Conservation (phyloP, 2,888 invertebrate species). For the Perizoma affinitatum region DNA sequence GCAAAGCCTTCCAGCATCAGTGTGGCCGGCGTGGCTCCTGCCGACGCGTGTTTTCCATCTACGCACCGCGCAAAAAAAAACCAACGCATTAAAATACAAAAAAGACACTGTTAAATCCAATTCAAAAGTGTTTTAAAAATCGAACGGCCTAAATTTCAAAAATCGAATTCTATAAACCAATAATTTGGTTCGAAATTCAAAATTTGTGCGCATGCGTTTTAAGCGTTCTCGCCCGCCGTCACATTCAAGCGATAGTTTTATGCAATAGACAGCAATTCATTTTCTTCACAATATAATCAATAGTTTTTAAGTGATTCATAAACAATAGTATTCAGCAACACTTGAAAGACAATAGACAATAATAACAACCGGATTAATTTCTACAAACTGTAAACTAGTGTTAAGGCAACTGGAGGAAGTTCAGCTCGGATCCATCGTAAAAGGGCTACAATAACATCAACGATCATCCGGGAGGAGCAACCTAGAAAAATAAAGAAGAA, state of each 20-base stretch:
- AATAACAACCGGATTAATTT: constrained; percentile 73
- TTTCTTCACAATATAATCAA: constrained; percentile 71
- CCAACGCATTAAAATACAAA: constrained; percentile 59
- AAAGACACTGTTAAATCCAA: constrained; percentile 41
- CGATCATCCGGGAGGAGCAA: constrained; percentile 79
- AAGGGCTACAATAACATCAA: constrained; percentile 73
- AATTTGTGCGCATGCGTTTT: constrained; percentile 78
- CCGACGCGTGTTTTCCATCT: constrained; percentile 81
- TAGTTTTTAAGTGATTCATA: constrained; percentile 80
- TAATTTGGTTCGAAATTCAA: constrained; percentile 67
- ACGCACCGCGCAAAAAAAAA: constrained; percentile 74
- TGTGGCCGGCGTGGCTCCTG: constrained; percentile 80
- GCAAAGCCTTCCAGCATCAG: constrained; percentile 73
- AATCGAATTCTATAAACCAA: constrained; percentile 76
- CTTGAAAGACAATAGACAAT: constrained; percentile 72
- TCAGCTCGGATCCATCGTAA: constrained; percentile 75
- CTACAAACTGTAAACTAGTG: constrained; percentile 76
- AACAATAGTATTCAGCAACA: constrained; percentile 81
- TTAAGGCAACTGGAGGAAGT: constrained; percentile 80
- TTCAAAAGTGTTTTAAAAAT: constrained; percentile 41
- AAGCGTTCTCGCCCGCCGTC: constrained; percentile 73
- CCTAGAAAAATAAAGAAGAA: constrained; percentile 59
- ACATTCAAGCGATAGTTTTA: constrained; percentile 81
- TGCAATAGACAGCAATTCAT: constrained; percentile 79
- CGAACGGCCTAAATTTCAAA: constrained; percentile 56